These are phyloP conservation scores for Cataglyphis albicans DNA, from an alignment of 2,888 invertebrate species.

Conservation along the genomic window DNA sequence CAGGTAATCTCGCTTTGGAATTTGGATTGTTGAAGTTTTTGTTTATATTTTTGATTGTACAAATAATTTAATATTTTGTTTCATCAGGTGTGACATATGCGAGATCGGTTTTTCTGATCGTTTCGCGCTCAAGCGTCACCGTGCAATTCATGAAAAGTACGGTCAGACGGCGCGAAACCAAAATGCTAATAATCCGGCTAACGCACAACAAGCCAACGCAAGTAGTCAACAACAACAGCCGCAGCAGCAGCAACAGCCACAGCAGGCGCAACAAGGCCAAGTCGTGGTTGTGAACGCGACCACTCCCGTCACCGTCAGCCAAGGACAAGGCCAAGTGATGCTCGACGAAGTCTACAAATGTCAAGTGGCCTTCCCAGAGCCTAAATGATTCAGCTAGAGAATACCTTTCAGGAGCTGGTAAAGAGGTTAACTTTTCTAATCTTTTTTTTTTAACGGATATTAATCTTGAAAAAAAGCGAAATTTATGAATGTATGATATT, in stretches of 20 bases:
- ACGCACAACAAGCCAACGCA: constrained; percentile 87
- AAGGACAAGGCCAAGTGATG: constrained; percentile 85
- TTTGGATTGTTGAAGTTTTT: not conserved
- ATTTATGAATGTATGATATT: constrained; percentile 61
- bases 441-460: constrained; percentile 70
- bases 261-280: constrained; percentile 82
- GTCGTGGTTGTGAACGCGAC: constrained; percentile 85
- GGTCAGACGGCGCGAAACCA: constrained; percentile 88
- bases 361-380: constrained; percentile 85
- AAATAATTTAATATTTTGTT: not conserved
- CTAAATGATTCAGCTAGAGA: constrained; percentile 84
- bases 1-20: constrained; percentile 86
- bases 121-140: constrained; percentile 94
- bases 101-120: constrained; percentile 95
- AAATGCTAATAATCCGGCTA: constrained; percentile 85
- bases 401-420: constrained; percentile 75
- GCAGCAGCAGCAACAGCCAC: constrained; percentile 82
- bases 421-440: constrained; percentile 75
- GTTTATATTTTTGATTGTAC: not conserved
- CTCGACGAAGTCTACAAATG: constrained; percentile 85
- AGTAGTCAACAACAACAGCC: constrained; percentile 85
- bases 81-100: constrained; percentile 92
- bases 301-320: constrained; percentile 84
- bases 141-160: constrained; percentile 95
- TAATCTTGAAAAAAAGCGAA: constrained; percentile 59